A percentile compares a stretch with the other conserved stretches of the same genome.
Conservation (phyloP, 2,797 vertebrate genomes). For the Apogon hyalosoma region DNA sequence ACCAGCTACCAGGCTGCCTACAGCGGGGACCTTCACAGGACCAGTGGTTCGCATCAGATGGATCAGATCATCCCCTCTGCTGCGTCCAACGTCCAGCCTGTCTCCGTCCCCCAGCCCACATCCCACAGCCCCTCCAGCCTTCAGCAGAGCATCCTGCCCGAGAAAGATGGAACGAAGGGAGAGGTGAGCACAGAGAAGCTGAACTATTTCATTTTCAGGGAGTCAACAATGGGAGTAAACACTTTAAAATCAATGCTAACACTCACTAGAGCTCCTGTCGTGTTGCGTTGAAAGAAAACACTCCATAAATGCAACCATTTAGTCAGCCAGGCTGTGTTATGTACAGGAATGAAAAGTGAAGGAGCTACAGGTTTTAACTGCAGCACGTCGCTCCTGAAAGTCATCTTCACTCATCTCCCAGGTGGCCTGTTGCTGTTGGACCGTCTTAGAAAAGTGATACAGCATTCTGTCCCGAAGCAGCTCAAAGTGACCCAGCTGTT, state of each 20-base stretch:
- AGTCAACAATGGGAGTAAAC: too few relatives aligned
- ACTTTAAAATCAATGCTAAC: too few relatives aligned
- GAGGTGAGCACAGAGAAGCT: slow-evolving; percentile 66
- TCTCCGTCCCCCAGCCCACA: slow-evolving; percentile 35
- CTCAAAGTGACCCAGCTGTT: slow-evolving; percentile 81
- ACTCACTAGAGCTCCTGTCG: too few relatives aligned
- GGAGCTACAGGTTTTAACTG: slow-evolving; percentile 27
- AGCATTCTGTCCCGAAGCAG: slow-evolving; percentile 65
- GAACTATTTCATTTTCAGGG: not conserved
- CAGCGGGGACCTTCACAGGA: slow-evolving; percentile 80
- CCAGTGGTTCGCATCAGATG: slow-evolving; percentile 59
- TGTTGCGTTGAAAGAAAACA: too few relatives aligned
- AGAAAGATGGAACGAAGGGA: slow-evolving; percentile 56
- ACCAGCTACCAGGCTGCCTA: slow-evolving; percentile 91
- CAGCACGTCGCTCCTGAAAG: slow-evolving; percentile 39
- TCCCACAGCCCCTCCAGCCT: slow-evolving; percentile 35
- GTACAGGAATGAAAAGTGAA: not conserved
- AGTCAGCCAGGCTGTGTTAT: not conserved
- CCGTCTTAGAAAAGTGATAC: slow-evolving; percentile 58
- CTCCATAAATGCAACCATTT: not conserved
- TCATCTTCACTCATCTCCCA: slow-evolving; percentile 48
- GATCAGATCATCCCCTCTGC: slow-evolving; percentile 47
- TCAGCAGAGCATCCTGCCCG: slow-evolving; percentile 58
- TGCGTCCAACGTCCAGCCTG: slow-evolving; percentile 52
- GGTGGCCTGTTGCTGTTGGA: slow-evolving; percentile 43